These are phyloP conservation scores for Rhizomys pruinosus DNA, from an alignment of 2,113 vertebrate genomes.

Conservation along the genomic window DNA sequence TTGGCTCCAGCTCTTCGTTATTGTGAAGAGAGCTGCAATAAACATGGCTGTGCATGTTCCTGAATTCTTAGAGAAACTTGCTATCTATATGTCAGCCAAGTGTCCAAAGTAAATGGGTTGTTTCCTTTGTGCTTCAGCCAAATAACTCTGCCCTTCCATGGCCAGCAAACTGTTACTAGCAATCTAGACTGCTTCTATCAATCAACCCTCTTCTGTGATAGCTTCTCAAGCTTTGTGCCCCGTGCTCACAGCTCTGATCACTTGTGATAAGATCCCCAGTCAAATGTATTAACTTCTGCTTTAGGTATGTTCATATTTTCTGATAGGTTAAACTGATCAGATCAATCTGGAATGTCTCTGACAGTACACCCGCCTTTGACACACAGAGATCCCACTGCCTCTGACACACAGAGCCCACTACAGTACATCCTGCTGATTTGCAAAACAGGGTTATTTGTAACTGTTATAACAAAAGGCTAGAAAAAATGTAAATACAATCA, in stretches of 20 bases:
- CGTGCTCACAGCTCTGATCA: not conserved
- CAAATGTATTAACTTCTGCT: not conserved
- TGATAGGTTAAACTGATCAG: not conserved
- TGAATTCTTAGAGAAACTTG: not conserved
- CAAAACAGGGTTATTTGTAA: not conserved
- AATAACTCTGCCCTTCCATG: not conserved
- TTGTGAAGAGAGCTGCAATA: too few relatives aligned
- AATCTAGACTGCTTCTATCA: conserved; percentile 7
- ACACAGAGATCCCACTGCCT: not conserved
- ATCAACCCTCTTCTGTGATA: not conserved
- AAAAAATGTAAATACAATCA: not conserved
- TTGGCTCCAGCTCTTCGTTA: too few relatives aligned
- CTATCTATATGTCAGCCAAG: not conserved
- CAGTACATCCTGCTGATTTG: not conserved
- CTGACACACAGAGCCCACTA: too few relatives aligned
- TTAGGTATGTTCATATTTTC: not conserved
- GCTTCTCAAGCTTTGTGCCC: not conserved
- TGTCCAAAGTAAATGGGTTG: not conserved
- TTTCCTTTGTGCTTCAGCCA: not conserved
- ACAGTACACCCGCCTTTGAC: not conserved
- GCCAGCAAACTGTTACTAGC: conserved; percentile 19
- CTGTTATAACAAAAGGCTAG: not conserved
- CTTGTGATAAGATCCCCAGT: not conserved
- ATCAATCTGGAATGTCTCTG: not conserved
- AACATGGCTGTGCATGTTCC: too few relatives aligned